These are phyloP conservation scores for Austrofundulus limnaeus DNA, from an alignment of 2,113 vertebrate genomes.

Conservation along the genomic window DNA sequence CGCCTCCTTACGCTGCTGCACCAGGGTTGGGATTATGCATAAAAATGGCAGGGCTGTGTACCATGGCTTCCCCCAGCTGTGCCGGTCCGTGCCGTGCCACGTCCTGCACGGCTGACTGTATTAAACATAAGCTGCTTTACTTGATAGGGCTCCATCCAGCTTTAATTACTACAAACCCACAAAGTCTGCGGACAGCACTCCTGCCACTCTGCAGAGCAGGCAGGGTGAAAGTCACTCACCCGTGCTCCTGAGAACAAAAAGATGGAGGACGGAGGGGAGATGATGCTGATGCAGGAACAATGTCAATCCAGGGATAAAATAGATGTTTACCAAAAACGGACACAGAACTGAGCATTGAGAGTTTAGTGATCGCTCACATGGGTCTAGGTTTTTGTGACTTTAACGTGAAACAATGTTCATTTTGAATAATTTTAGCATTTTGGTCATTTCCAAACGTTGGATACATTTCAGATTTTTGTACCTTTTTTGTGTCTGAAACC, in stretches of 20 bases:
- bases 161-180: conserved; percentile 81
- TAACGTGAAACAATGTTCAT: no score
- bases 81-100: conserved; percentile 52
- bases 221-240: conserved; percentile 43
- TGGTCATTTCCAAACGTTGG: no score
- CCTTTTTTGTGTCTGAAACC: neutral
- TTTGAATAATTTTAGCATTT: no score
- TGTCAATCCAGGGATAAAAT: conserved; percentile 3
- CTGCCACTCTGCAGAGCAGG: conserved; percentile 60
- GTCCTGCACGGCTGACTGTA: conserved; percentile 77
- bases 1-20: conserved; percentile 60
- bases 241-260: conserved; percentile 26
- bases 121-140: conserved; percentile 83
- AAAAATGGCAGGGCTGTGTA: conserved; percentile 47
- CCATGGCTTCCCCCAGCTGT: conserved; percentile 36
- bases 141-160: conserved; percentile 78
- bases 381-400: no score
- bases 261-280: neutral
- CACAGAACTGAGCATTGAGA: neutral
- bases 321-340: conserved; percentile 1
- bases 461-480: neutral
- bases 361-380: neutral
- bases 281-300: conserved; percentile 5
- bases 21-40: conserved; percentile 71
- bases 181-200: conserved; percentile 68